Evolutionary conservation across 2,797 vertebrate genomes (phyloP).

Genomic region (Fratercula arctica): DNA sequence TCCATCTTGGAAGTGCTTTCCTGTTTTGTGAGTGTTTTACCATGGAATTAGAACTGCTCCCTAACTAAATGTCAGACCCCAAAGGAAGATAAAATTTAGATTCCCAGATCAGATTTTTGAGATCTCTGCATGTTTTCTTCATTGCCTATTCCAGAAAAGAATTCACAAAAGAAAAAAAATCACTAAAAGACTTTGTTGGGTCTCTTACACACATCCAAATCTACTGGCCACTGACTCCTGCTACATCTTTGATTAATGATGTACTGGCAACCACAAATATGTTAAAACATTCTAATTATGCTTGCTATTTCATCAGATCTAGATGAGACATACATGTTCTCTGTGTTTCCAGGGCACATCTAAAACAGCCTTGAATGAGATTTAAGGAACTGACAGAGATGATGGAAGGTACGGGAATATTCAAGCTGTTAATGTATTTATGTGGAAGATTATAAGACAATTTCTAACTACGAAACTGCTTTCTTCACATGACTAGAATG

Average conservation of each 20-base stretch:
- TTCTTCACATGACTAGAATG: background rate
- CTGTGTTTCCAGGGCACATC: background rate
- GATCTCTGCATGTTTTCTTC: background rate
- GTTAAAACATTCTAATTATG: background rate
- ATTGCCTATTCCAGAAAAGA: background rate
- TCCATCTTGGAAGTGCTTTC: background rate
- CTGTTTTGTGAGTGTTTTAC: background rate
- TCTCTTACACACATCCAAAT: background rate
- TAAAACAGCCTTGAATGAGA: background rate
- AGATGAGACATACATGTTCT: background rate
- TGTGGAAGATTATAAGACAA: background rate
- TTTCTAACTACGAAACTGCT: background rate
- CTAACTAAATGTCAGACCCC: background rate
- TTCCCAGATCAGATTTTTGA: background rate
- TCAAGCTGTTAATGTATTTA: background rate
- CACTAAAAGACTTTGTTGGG: background rate
- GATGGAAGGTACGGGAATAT: background rate
- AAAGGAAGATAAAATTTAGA: background rate
- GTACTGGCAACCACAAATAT: background rate
- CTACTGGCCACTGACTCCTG: background rate
- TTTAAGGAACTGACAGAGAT: background rate
- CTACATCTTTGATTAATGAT: background rate
- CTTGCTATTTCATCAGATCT: background rate
- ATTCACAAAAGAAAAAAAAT: background rate
- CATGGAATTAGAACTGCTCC: background rate